Base-by-base conservation (phyloP, 2,888 invertebrate species). In the Bellardia pandia region DNA sequence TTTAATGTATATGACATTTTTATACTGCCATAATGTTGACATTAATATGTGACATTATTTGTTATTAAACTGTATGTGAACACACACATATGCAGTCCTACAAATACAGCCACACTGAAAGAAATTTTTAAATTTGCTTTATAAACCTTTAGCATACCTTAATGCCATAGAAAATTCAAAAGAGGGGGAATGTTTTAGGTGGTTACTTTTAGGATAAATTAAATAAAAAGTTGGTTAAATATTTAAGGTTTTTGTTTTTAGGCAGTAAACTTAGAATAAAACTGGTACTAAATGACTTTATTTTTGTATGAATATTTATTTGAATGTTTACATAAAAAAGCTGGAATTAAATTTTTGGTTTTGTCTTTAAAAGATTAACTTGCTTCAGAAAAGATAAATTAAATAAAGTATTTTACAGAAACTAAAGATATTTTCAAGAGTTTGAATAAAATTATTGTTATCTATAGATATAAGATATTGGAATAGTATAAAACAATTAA, bases 11-110 rank as follows among this genome's bases (percentile, higher is more conserved):
- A 69, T 64, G 86, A 83, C 78, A 71, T 71, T 83, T 79, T 83
- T 75, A 75, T 75, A 66, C 48, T 48, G 68, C 30, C 86, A 79
- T 83, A 79, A 86, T 75, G 79, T 83, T 83, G 78, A 79, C 75
- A 71, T 71, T 75, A 83, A 76, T 79, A 71, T 83, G 75, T 78
- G 83, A 79, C 71, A 83, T 83, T 75, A 83, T 82, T 69, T 86
- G 74, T 66, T 84, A 66, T 84, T 72, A 78, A 76, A 72, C 14
- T 56, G 14, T 66, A 23, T 23, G 58, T 23, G 16, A 45, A 33
- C 30, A n/a, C 9, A 66, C 64, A 30, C 30, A 4, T 6, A 48
- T 30, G n/a, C 13, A 11, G 3, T 48, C 37, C 4, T 72, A 23
- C 23, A 45, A 0, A 60, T 23, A 58, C 40, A 6, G 2, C 8